Evolutionary conservation across 1,140 invertebrate species (phyloP).

Genomic region (Rhopalosiphum maidis): DNA sequence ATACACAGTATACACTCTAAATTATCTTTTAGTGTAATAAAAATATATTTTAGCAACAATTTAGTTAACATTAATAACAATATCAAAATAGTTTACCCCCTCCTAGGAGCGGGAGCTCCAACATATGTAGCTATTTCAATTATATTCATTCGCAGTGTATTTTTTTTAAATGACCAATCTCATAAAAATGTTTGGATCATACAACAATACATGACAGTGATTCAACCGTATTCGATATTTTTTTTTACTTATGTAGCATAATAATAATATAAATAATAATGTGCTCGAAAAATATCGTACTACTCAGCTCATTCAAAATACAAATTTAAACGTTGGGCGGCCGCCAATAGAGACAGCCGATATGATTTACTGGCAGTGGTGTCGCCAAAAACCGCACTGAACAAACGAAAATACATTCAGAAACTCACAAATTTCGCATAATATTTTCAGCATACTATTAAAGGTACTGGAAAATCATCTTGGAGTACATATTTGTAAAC

Average conservation of each 20-base stretch:
- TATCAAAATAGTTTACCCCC: too few species aligned
- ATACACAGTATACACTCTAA: too few species aligned
- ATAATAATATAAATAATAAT: constrained; percentile 6
- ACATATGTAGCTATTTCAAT: too few species aligned
- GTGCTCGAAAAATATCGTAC: neutral
- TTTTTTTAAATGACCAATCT: neutral
- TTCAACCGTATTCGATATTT: neutral
- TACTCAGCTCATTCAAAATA: neutral
- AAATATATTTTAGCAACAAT: too few species aligned
- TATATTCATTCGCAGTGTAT: too few species aligned
- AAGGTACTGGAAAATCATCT: neutral
- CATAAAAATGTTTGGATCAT: neutral
- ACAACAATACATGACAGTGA: neutral
- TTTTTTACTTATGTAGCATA: neutral
- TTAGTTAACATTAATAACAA: too few species aligned
- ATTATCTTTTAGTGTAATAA: too few species aligned
- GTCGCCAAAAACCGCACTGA: neutral
- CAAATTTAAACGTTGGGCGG: constrained; percentile 26
- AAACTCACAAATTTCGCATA: neutral
- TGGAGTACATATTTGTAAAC: neutral
- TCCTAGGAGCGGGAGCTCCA: too few species aligned
- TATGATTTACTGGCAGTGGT: neutral
- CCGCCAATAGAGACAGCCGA: neutral
- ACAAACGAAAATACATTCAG: neutral
- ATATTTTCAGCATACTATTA: neutral